These are phyloP conservation scores for Acleris literana DNA, from an alignment of 2,888 invertebrate species.

Conservation along the genomic window DNA sequence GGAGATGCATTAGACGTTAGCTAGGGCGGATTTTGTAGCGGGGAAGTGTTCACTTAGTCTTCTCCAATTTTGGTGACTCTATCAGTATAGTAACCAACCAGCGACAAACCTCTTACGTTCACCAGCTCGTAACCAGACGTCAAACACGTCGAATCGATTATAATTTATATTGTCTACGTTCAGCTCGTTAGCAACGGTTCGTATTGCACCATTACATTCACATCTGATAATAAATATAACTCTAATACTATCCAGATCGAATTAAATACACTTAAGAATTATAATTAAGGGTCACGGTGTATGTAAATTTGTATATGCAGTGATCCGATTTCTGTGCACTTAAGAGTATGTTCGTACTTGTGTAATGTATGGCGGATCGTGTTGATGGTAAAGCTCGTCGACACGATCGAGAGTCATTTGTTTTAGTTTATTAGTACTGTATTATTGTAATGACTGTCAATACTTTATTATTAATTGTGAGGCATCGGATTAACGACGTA, in stretches of 20 bases:
- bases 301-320: neutral
- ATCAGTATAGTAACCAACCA: slow-evolving; percentile 34
- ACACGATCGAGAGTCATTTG: slow-evolving; percentile 35
- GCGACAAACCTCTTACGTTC: slow-evolving; percentile 34
- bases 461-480: slow-evolving; percentile 31
- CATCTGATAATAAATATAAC: slow-evolving; percentile 34
- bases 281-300: too few relatives aligned
- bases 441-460: slow-evolving; percentile 31
- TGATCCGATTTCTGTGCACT: too few relatives aligned
- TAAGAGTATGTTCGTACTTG: slow-evolving; percentile 26
- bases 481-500: slow-evolving; percentile 23
- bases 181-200: slow-evolving; percentile 53
- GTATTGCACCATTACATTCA: slow-evolving; percentile 50
- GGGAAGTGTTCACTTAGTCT: too few relatives aligned
- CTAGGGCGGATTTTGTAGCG: too few relatives aligned
- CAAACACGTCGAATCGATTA: slow-evolving; percentile 53
- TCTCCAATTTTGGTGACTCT: too few relatives aligned
- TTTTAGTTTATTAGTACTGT: slow-evolving; percentile 34
- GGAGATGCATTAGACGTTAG: too few relatives aligned
- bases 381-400: slow-evolving; percentile 35
- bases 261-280: slow-evolving; percentile 4
- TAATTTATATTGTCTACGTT: slow-evolving; percentile 54
- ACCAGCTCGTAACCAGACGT: slow-evolving; percentile 35
- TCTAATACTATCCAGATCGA: slow-evolving; percentile 32
- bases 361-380: slow-evolving; percentile 35